Percentiles rank a stretch among this genome's conserved stretches.
Evolutionary conservation across 2,888 invertebrate species (phyloP).

Genomic region (Aelia acuminata): DNA sequence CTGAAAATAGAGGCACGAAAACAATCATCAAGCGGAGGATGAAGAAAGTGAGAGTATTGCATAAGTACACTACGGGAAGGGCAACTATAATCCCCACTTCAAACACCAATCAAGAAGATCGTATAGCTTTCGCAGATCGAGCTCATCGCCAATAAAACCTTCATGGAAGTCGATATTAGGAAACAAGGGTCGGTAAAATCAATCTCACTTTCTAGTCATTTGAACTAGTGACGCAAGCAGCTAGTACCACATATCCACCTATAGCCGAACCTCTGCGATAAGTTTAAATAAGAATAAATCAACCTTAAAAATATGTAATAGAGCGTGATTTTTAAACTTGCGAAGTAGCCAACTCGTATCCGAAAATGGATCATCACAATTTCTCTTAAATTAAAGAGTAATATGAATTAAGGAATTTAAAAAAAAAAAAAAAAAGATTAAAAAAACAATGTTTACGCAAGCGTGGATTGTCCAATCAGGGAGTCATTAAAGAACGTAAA

Average conservation of each 20-base stretch:
- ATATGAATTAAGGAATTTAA: not conserved
- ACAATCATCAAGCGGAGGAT: not conserved
- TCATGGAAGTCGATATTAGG: not conserved
- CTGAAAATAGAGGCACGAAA: too few species aligned
- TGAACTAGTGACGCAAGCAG: not conserved
- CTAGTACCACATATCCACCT: not conserved
- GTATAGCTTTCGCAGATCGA: not conserved
- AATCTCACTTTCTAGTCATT: not conserved
- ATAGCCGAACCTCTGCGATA: not conserved
- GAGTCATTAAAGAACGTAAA: constrained; percentile 4
- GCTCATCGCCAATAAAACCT: not conserved
- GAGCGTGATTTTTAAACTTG: not conserved
- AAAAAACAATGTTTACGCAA: not conserved
- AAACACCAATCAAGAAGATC: not conserved
- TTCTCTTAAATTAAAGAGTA: not conserved
- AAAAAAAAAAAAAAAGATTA: not conserved
- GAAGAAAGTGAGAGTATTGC: not conserved
- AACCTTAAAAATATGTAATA: too few species aligned
- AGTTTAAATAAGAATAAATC: not conserved
- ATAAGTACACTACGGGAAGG: not conserved
- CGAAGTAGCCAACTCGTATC: not conserved
- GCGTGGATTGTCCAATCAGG: constrained; percentile 14
- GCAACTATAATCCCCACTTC: not conserved
- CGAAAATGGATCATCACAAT: not conserved
- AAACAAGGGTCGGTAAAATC: not conserved